Conservation (phyloP, 2,113 vertebrate genomes). For the Cygnus buccinator region DNA sequence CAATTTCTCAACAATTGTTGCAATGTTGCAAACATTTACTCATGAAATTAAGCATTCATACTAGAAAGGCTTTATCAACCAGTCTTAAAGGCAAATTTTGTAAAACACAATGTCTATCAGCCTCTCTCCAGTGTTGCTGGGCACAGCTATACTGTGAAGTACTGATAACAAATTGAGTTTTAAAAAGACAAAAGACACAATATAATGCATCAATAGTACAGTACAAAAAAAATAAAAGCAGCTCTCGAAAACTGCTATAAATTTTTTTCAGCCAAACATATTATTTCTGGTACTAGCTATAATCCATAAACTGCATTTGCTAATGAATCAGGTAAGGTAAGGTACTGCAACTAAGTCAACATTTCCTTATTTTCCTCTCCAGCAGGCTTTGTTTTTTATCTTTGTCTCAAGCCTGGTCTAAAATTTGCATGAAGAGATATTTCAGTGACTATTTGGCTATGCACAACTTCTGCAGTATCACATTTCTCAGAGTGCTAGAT, state of each 20-base stretch:
- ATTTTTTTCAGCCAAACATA: not conserved
- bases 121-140: not conserved
- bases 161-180: not conserved
- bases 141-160: not conserved
- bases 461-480: not conserved
- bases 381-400: constrained; percentile 28
- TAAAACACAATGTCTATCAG: not conserved
- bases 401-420: constrained; percentile 11
- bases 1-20: not conserved
- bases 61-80: not conserved
- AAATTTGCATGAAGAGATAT: constrained; percentile 41
- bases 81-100: not conserved
- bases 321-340: not conserved
- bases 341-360: not conserved
- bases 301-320: not conserved
- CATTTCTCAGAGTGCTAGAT: constrained; percentile 4
- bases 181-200: not conserved
- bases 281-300: not conserved
- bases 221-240: not conserved
- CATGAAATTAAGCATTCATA: not conserved
- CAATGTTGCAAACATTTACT: not conserved
- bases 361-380: not conserved
- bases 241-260: not conserved
- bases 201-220: not conserved
- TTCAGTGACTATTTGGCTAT: not conserved